These are phyloP conservation scores for Pampusana beccarii DNA, from an alignment of 2,113 vertebrate species.

Conservation along the genomic window DNA sequence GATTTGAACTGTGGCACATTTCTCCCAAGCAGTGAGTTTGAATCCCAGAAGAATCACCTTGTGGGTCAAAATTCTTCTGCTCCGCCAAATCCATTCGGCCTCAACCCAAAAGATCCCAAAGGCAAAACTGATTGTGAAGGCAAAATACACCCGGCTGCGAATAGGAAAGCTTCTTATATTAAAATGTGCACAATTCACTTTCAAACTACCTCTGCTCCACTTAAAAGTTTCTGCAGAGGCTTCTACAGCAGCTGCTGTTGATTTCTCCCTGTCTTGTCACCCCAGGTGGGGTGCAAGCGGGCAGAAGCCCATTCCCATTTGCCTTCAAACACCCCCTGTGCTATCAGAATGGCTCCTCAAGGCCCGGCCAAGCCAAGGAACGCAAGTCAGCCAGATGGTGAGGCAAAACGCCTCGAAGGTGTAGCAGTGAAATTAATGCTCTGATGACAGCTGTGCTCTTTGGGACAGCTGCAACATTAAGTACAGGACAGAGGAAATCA, in stretches of 20 bases:
- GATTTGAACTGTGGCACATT: background rate
- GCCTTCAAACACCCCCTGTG: accelerated
- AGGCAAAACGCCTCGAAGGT: background rate
- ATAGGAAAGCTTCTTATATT: background rate
- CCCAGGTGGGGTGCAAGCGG: background rate
- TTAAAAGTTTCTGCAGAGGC: background rate
- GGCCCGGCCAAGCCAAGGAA: background rate
- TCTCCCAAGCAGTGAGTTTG: background rate
- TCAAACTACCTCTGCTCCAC: background rate
- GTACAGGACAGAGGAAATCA: background rate
- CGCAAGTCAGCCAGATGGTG: background rate
- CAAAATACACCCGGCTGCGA: background rate
- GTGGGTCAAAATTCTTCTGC: background rate
- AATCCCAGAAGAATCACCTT: background rate
- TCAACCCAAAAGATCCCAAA: background rate
- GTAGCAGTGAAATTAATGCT: background rate
- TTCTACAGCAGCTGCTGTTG: background rate
- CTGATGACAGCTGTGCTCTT: background rate
- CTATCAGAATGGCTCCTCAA: background rate
- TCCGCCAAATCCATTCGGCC: background rate
- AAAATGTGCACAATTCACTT: background rate
- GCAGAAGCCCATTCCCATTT: background rate
- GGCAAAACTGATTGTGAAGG: background rate
- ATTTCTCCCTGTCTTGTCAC: background rate
- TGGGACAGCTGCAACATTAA: background rate